Base-by-base conservation (phyloP, 2,113 vertebrate genomes). In the Ancistrus triradiatus region DNA sequence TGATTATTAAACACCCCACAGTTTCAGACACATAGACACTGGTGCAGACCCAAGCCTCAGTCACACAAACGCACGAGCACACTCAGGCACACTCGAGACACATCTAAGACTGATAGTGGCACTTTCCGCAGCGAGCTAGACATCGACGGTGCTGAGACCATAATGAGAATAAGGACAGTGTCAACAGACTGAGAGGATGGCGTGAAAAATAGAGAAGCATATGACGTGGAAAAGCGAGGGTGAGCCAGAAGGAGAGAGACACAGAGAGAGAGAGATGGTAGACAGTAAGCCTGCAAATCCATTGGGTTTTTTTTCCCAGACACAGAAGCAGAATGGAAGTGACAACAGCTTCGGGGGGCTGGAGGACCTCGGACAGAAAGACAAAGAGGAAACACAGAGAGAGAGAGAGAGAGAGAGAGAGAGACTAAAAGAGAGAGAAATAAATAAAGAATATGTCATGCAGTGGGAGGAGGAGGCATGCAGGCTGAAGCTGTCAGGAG, bases 241-340 rank as follows among this genome's bases (percentile, higher is more conserved):
- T 55, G 74, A 76, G 74, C 50, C 61, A 74, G 49, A 72, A 75
- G 19, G 40, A 44, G 33, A 19, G 6, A 59, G 43, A 49, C 57
- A 48, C 59, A 77, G 28, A 57, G 74, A 78, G 72, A 60, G 68
- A 59, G 22, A 46, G 38, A 44, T 17, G 14, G 74, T 72, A 84
- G 80, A 84, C 77, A 77, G 80, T 81, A 82, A 84, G 83, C 74
- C n/a, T 79, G 74, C 84, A 85, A 83, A 86, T 85, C 85, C 78
- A 81, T 84, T 84, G 81, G 80, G 74, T 78, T 81, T 82, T 79
- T 81, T 63, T 51, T 55, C 46, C 11, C 70, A 81, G 78, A 85
- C 84, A 83, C 80, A 77, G 83, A 85, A 78, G 80, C 69, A 81
- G 81, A 88, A 84, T 74, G 63, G 80, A 86, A 86, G 80, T 86